Evolutionary conservation across 2,888 invertebrate genomes (phyloP).

Genomic region (Heteropelma amictum): DNA sequence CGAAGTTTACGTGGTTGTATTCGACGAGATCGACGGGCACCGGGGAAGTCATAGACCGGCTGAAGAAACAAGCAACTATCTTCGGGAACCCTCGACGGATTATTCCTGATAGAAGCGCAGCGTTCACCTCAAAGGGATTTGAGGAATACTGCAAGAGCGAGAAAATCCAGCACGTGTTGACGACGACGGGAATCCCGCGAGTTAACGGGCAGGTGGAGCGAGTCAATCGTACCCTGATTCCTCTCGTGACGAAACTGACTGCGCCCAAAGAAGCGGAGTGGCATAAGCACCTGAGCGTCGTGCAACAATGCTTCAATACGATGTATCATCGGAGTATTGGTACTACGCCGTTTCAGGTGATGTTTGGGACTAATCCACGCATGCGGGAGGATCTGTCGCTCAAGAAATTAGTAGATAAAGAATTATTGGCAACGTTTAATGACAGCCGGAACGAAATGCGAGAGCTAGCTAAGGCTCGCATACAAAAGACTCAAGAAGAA

Average conservation of each 20-base stretch:
- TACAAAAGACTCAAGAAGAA: conserved; percentile 25
- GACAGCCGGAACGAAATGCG: neutral
- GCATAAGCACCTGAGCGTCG: too few relatives aligned
- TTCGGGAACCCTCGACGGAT: conserved; percentile 74
- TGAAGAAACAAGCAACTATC: conserved; percentile 64
- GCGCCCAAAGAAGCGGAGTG: neutral
- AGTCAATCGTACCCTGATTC: conserved; percentile 67
- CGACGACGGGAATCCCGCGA: conserved; percentile 65
- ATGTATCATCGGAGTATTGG: neutral
- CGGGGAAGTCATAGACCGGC: conserved; percentile 66
- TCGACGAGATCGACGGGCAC: neutral
- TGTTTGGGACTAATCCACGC: neutral
- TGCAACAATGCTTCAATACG: conserved; percentile 18
- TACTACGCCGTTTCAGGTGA: neutral
- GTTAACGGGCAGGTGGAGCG: conserved; percentile 64
- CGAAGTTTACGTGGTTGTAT: neutral
- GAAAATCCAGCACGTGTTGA: conserved; percentile 54
- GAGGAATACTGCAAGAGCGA: conserved; percentile 65
- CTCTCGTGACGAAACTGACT: conserved; percentile 51
- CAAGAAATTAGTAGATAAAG: neutral
- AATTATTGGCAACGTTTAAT: neutral
- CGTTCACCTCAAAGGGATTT: conserved; percentile 71
- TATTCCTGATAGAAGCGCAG: conserved; percentile 71
- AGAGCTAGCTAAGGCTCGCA: neutral
- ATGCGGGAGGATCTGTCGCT: neutral